Conservation (phyloP, 2,113 vertebrate species). For the Kryptolebias marmoratus region DNA sequence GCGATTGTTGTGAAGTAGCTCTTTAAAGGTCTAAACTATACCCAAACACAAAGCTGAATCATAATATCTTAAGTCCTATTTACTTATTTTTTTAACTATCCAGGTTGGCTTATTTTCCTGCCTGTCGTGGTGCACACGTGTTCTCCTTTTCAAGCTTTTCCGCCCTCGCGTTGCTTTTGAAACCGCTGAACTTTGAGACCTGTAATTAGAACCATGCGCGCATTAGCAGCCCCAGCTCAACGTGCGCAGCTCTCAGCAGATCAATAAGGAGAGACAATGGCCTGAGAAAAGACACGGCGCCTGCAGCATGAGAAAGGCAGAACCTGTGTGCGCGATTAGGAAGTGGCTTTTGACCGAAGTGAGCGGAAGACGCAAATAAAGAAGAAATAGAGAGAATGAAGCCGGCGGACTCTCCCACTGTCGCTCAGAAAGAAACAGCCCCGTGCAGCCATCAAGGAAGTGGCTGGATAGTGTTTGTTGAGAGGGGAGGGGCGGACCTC, state of each 20-base stretch:
- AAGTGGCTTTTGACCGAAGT: slow-evolving; percentile 42
- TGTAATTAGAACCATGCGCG: slow-evolving; percentile 57
- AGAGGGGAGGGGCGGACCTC: slow-evolving; percentile 69
- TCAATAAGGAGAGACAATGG: slow-evolving; percentile 63
- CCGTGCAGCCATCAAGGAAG: slow-evolving; percentile 59
- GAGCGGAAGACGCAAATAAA: slow-evolving; percentile 26
- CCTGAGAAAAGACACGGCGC: slow-evolving; percentile 7
- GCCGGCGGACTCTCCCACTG: not conserved
- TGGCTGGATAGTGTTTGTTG: slow-evolving; percentile 55
- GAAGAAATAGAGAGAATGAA: slow-evolving; percentile 29
- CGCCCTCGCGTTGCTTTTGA: not conserved
- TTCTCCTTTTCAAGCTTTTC: not conserved
- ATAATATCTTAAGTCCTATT: not conserved
- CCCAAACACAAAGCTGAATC: not conserved
- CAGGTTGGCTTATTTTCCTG: slow-evolving; percentile 10
- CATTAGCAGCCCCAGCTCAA: slow-evolving; percentile 39
- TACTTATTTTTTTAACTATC: not conserved
- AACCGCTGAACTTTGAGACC: slow-evolving; percentile 50
- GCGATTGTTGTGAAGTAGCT: not conserved
- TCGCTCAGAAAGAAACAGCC: slow-evolving; percentile 19
- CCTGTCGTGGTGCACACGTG: not conserved
- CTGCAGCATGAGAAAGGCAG: slow-evolving; percentile 7
- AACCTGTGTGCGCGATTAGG: slow-evolving; percentile 31
- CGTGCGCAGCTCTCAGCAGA: slow-evolving; percentile 42
- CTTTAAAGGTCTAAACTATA: slow-evolving; percentile 21